These are phyloP conservation scores for Dicaeum eximium DNA, from an alignment of 2,113 vertebrate species.

Conservation along the genomic window DNA sequence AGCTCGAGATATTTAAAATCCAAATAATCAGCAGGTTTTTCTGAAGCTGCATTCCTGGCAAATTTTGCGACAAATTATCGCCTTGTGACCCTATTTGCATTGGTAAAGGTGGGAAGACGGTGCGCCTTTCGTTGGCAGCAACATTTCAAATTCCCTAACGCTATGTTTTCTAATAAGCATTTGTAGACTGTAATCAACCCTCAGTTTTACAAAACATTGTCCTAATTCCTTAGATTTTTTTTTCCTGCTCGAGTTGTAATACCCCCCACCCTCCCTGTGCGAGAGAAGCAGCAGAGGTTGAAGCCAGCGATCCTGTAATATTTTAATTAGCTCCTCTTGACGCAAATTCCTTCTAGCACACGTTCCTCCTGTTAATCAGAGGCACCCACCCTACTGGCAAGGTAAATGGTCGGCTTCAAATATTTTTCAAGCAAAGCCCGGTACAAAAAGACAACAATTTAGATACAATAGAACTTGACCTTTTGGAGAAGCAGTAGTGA, in stretches of 20 bases:
- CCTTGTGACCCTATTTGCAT: neutral
- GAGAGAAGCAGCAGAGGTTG: neutral
- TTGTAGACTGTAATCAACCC: neutral
- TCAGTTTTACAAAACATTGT: neutral
- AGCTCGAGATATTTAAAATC: neutral
- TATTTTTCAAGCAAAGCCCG: neutral
- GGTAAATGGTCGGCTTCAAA: neutral
- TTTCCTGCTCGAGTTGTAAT: neutral
- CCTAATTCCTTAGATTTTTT: neutral
- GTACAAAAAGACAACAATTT: neutral
- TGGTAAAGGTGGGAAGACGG: neutral
- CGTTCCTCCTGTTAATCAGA: conserved; percentile 11
- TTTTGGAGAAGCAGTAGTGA: conserved; percentile 57
- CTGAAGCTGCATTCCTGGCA: neutral
- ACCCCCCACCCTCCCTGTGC: neutral
- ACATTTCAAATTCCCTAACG: neutral
- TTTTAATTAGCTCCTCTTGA: conserved; percentile 26
- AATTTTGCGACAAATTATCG: neutral
- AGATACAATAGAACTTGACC: conserved; percentile 56
- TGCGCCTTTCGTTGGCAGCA: neutral
- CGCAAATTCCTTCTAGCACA: conserved; percentile 4
- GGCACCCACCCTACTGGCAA: neutral
- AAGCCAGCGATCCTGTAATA: neutral
- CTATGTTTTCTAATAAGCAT: neutral
- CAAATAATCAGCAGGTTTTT: neutral